Conservation (phyloP, 2,797 vertebrate species). For the Fistularia tabacaria region DNA sequence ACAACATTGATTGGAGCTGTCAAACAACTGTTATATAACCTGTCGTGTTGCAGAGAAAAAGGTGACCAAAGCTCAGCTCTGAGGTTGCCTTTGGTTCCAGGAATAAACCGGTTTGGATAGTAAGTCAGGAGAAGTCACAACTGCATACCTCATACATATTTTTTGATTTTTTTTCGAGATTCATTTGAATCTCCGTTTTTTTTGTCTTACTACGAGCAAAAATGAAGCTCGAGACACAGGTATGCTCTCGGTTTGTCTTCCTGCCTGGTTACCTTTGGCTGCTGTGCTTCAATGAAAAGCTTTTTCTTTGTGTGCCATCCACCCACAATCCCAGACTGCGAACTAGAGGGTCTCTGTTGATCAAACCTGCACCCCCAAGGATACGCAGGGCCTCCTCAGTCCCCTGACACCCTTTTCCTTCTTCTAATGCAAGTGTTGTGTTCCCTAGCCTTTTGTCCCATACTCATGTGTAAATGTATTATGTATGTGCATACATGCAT, state of each 20-base stretch:
- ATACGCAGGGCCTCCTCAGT: slow-evolving; percentile 42
- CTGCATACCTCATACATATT: too few species aligned
- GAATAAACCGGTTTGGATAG: too few species aligned
- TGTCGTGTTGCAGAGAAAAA: too few species aligned
- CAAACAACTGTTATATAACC: too few species aligned
- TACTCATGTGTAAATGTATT: slow-evolving; percentile 36
- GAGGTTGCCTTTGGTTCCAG: too few species aligned
- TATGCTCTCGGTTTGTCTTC: too few species aligned
- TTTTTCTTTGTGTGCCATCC: slow-evolving; percentile 41
- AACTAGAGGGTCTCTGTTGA: slow-evolving; percentile 47
- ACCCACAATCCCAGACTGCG: slow-evolving; percentile 20
- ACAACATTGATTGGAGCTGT: too few species aligned
- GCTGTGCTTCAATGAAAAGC: slow-evolving; percentile 28
- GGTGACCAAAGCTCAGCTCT: too few species aligned
- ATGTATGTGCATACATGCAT: slow-evolving; percentile 40
- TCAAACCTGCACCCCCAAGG: slow-evolving; percentile 51
- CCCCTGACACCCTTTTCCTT: slow-evolving; percentile 17
- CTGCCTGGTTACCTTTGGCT: slow-evolving; percentile 32
- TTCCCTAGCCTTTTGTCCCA: slow-evolving; percentile 46
- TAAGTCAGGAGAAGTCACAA: too few species aligned
- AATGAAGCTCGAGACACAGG: not conserved
- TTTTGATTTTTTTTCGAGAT: too few species aligned
- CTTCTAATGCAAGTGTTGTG: slow-evolving; percentile 36
- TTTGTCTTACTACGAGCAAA: too few species aligned
- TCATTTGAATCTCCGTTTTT: too few species aligned